Evolutionary conservation across 2,888 invertebrate genomes (phyloP).

Genomic region (Papilio demoleus): DNA sequence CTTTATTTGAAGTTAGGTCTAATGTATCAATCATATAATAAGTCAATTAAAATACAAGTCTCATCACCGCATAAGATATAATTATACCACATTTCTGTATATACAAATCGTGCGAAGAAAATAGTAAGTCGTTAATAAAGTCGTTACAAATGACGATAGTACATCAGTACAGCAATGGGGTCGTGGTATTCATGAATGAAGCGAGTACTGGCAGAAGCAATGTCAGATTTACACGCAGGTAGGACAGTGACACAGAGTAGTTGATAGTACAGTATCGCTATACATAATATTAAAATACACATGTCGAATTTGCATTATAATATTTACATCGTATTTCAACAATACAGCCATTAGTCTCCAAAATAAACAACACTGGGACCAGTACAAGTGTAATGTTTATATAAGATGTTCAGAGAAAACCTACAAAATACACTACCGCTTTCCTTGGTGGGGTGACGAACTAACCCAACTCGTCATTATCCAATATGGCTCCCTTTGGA

Average conservation of each 20-base stretch:
- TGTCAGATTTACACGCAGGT: not conserved
- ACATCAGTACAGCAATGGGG: constrained; percentile 27
- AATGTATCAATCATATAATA: not conserved
- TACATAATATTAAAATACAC: no score
- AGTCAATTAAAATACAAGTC: not conserved
- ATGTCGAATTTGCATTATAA: no score
- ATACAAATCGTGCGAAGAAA: constrained; percentile 3
- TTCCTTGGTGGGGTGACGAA: no score
- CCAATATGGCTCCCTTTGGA: no score
- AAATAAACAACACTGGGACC: no score
- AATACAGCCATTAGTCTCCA: no score
- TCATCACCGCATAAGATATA: not conserved
- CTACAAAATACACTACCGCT: no score
- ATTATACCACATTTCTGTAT: constrained; percentile 4
- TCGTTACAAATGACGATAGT: constrained; percentile 22
- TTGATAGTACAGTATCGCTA: not conserved
- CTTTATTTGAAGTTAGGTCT: no score
- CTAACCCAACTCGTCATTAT: no score
- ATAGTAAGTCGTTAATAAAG: constrained; percentile 31
- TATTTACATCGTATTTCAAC: no score
- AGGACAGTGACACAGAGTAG: not conserved
- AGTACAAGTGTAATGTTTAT: no score
- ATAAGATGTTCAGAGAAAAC: no score
- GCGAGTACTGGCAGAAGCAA: constrained; percentile 18
- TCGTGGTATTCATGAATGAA: constrained; percentile 38